Percentiles rank a stretch among this genome's conserved stretches.
Evolutionary conservation across 2,888 invertebrate species (phyloP).

Genomic region (Polydrusus pterygomalis): DNA sequence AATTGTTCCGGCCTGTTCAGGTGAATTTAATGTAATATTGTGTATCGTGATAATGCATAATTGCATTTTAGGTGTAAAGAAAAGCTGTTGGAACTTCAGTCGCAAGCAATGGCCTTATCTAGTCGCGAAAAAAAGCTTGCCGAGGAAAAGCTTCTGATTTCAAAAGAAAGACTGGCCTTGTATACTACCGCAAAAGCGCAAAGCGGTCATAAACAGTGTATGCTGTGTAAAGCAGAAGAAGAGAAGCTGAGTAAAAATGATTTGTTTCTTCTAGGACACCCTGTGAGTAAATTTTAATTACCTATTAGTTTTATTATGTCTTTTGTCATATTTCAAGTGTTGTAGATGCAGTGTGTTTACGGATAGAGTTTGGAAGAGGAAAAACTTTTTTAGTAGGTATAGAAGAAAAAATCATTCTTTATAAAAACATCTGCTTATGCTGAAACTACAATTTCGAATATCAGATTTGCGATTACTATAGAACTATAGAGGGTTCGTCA

Average conservation of each 20-base stretch:
- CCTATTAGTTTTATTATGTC: no score
- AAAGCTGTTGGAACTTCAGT: conserved; percentile 75
- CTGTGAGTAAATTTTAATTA: conserved; percentile 21
- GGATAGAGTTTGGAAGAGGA: no score
- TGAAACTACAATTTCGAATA: no score
- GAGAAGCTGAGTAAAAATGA: conserved; percentile 30
- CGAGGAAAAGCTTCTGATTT: conserved; percentile 77
- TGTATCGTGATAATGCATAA: background rate
- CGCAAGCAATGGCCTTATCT: conserved; percentile 75
- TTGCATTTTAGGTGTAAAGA: conserved; percentile 72
- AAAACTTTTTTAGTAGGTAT: no score
- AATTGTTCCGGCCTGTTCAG: no score
- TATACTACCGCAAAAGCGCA: conserved; percentile 73
- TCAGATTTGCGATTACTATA: no score
- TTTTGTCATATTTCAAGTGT: no score
- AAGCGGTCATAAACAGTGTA: conserved; percentile 68
- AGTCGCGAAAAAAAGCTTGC: conserved; percentile 77
- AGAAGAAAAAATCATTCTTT: no score
- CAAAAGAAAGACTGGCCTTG: conserved; percentile 76
- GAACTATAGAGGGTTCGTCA: no score
- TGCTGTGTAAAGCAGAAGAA: conserved; percentile 65
- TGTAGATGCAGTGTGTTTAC: no score
- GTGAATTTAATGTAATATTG: no score
- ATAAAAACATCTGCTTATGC: no score
- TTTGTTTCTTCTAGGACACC: conserved; percentile 10